Conservation (phyloP, 2,797 vertebrate genomes). For the Pyrocephalus nanus region DNA sequence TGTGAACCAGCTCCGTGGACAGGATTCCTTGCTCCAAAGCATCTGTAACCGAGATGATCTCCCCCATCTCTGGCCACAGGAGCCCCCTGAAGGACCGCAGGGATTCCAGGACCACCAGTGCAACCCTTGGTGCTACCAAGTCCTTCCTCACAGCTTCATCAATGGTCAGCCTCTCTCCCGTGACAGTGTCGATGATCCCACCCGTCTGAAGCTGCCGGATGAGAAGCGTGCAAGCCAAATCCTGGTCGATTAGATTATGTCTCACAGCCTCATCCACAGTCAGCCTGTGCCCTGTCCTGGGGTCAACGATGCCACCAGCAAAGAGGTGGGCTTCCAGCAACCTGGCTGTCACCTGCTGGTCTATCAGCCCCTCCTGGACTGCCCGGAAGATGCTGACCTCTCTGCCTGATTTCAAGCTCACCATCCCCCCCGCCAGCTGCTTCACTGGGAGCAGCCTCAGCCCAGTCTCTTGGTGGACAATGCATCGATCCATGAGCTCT, state of each 20-base stretch:
- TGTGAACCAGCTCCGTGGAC: slow-evolving; percentile 81
- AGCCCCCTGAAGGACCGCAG: slow-evolving; percentile 85
- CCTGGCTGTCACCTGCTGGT: slow-evolving; percentile 83
- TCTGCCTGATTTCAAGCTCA: slow-evolving; percentile 86
- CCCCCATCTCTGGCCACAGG: slow-evolving; percentile 91
- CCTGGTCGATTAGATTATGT: slow-evolving; percentile 87
- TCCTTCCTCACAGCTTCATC: slow-evolving; percentile 85
- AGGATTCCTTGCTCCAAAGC: slow-evolving; percentile 88
- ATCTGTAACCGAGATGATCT: slow-evolving; percentile 81
- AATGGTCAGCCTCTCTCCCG: slow-evolving; percentile 81
- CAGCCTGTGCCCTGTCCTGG: slow-evolving; percentile 87
- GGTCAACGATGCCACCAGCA: slow-evolving; percentile 92
- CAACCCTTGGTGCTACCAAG: slow-evolving; percentile 82
- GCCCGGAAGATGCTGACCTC: slow-evolving; percentile 90
- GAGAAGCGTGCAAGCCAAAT: slow-evolving; percentile 87
- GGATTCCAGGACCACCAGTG: slow-evolving; percentile 87
- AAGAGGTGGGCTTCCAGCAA: slow-evolving; percentile 93
- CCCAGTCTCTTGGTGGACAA: slow-evolving; percentile 81
- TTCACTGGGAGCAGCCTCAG: slow-evolving; percentile 87
- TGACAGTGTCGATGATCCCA: slow-evolving; percentile 85
- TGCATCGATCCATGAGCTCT: slow-evolving; percentile 84
- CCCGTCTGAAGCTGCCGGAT: slow-evolving; percentile 86
- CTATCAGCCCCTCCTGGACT: slow-evolving; percentile 89
- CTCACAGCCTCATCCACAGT: slow-evolving; percentile 84
- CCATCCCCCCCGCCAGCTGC: slow-evolving; percentile 86